phyloP scores from a whole-genome alignment of 2,797 vertebrate species.

The Thripadectes ignobilis region DNA sequence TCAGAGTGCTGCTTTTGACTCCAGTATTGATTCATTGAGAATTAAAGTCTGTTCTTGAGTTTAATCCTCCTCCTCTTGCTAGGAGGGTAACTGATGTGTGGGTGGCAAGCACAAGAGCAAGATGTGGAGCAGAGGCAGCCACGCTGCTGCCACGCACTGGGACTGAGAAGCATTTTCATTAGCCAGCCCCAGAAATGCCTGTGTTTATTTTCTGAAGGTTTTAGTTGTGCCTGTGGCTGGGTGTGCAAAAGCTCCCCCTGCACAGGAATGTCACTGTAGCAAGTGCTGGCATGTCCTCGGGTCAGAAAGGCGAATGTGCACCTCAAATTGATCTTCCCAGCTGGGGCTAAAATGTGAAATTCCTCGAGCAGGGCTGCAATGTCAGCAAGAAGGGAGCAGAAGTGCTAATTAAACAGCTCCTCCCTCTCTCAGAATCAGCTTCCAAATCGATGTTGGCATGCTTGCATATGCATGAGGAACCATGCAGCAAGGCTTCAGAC shows the following conservation, averaged over 20 bases:
- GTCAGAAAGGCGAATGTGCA: neutral
- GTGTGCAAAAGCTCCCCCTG: neutral
- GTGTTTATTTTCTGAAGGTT: conserved; percentile 44
- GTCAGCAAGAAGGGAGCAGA: neutral
- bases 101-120: neutral
- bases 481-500: neutral
- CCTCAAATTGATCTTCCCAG: neutral
- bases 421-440: neutral
- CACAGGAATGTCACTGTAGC: neutral
- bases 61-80: neutral
- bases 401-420: neutral
- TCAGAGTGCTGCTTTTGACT: neutral
- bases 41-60: neutral
- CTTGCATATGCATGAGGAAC: neutral
- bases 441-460: neutral
- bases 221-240: neutral
- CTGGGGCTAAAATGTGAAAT: neutral
- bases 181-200: neutral
- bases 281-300: neutral
- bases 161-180: neutral
- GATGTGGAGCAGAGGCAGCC: neutral
- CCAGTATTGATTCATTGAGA: neutral
- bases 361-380: neutral
- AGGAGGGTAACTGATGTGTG: neutral
- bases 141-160: accelerated